Evolutionary conservation across 2,797 vertebrate genomes (phyloP).

Genomic region (Darevskia mixta): DNA sequence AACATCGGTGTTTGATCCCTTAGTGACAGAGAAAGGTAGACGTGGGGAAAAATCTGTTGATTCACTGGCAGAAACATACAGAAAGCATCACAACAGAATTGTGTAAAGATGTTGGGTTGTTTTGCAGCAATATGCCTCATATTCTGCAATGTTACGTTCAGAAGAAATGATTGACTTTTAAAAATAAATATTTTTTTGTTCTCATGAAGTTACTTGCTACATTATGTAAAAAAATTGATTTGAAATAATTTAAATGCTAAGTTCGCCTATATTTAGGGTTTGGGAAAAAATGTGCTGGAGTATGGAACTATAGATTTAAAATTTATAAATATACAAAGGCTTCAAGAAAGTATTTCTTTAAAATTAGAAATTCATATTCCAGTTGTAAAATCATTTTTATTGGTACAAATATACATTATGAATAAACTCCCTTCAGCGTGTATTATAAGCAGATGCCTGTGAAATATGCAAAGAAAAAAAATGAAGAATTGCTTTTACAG

Average conservation of each 20-base stretch:
- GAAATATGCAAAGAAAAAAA: conserved; percentile 78
- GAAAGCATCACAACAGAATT: too few relatives aligned
- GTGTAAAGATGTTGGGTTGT: too few relatives aligned
- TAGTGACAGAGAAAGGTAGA: background rate
- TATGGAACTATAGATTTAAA: background rate
- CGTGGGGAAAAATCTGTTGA: too few relatives aligned
- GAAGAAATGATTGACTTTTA: too few relatives aligned
- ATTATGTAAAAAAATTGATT: background rate
- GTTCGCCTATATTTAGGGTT: background rate
- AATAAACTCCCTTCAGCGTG: conserved; percentile 86
- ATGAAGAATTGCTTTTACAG: conserved; percentile 79
- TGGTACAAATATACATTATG: conserved; percentile 90
- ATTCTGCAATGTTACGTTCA: too few relatives aligned
- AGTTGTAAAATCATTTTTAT: conserved; percentile 93
- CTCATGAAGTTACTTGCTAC: background rate
- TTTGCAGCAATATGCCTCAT: too few relatives aligned
- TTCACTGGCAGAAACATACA: too few relatives aligned
- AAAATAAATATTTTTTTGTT: background rate
- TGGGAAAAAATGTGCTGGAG: background rate
- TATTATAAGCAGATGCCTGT: conserved; percentile 79
- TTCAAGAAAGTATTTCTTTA: background rate
- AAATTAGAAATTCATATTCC: conserved; percentile 52
- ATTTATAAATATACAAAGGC: background rate
- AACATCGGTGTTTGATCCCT: background rate
- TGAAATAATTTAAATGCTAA: background rate